Conservation (phyloP, 2,113 vertebrate species). For the Leptocoma aspasia region DNA sequence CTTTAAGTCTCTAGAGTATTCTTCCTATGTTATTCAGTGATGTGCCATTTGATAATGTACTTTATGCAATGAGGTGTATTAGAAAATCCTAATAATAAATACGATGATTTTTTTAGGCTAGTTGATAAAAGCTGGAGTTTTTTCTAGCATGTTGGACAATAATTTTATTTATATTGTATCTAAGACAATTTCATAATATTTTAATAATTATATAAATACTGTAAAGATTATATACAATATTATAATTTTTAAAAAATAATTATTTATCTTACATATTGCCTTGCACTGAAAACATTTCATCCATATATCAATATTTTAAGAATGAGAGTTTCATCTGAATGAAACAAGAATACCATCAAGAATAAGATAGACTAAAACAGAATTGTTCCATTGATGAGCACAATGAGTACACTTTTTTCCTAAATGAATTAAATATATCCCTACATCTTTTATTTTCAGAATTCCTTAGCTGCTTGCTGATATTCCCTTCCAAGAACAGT, state of each 20-base stretch:
- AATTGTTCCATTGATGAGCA: not conserved
- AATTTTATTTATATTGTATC: not conserved
- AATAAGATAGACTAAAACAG: not conserved
- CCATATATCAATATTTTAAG: not conserved
- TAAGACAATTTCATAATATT: not conserved
- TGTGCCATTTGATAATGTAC: not conserved
- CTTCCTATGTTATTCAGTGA: not conserved
- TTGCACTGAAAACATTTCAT: not conserved
- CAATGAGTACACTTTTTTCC: rapidly evolving
- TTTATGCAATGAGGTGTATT: not conserved
- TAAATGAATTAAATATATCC: not conserved
- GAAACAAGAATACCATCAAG: not conserved
- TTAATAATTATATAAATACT: not conserved
- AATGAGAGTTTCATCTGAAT: not conserved
- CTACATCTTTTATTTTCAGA: not conserved
- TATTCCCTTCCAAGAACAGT: not conserved
- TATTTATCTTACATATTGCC: not conserved
- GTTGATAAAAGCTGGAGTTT: not conserved
- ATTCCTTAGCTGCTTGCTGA: not conserved
- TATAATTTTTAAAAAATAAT: not conserved
- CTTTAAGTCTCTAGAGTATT: not conserved
- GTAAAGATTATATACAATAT: not conserved
- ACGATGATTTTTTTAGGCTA: not conserved
- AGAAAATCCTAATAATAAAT: not conserved
- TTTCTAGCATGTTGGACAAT: not conserved